Conservation (phyloP, 2,888 invertebrate species). For the Thereva nobilitata region DNA sequence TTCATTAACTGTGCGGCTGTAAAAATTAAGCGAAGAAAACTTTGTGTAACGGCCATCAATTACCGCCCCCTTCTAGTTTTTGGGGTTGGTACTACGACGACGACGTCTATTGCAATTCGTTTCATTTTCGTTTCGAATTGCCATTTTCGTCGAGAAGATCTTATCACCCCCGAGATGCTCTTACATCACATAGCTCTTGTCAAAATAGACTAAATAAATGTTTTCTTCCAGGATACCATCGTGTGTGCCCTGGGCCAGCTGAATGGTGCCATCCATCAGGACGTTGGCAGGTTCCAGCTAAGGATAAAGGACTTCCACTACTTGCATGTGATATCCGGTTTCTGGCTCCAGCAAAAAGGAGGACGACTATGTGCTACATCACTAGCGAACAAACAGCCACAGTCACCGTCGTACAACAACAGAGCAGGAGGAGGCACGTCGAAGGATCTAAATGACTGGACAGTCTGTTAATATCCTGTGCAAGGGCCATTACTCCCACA, state of each 20-base stretch:
- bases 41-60: conserved; percentile 20
- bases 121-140: not conserved
- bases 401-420: conserved; percentile 22
- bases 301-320: not conserved
- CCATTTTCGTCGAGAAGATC: conserved; percentile 18
- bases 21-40: conserved; percentile 1
- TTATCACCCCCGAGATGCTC: conserved; percentile 18
- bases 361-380: conserved; percentile 13
- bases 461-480: conserved; percentile 34
- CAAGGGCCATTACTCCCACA: conserved; percentile 29
- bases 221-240: conserved; percentile 21
- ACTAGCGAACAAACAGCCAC: conserved; percentile 17
- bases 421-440: conserved; percentile 19
- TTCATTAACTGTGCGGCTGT: too few relatives aligned
- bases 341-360: not conserved
- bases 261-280: conserved; percentile 22
- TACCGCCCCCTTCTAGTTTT: conserved; percentile 5
- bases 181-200: conserved; percentile 8
- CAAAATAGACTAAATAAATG: conserved; percentile 11
- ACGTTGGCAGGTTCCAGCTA: conserved; percentile 15
- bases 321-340: conserved; percentile 22
- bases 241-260: conserved; percentile 5
- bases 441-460: conserved; percentile 34
- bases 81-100: too few relatives aligned
- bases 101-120: conserved; percentile 10